Evolutionary conservation across 2,888 invertebrate genomes (phyloP).

Genomic region (Melipona bicolor): DNA sequence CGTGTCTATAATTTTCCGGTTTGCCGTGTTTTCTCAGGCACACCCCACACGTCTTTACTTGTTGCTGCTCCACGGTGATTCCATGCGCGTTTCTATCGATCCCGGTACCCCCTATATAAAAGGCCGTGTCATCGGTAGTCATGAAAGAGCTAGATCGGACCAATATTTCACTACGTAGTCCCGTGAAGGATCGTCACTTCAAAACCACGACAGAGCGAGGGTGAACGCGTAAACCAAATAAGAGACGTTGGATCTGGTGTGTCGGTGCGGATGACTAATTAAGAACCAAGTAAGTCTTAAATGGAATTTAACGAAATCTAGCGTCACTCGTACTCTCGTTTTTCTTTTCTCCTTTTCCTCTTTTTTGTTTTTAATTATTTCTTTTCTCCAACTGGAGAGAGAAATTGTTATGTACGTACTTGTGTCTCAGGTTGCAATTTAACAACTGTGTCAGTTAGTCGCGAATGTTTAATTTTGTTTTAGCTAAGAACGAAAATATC

Average conservation of each 20-base stretch:
- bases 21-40: slow-evolving; percentile 63
- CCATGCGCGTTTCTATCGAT: slow-evolving; percentile 83
- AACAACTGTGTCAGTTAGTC: too few relatives aligned
- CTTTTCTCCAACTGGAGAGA: neutral
- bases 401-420: neutral
- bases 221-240: neutral
- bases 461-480: neutral
- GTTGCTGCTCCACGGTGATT: slow-evolving; percentile 77
- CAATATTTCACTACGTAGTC: slow-evolving; percentile 34
- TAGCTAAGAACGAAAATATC: neutral
- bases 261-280: slow-evolving; percentile 57
- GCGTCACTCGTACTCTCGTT: too few relatives aligned
- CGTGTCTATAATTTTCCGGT: slow-evolving; percentile 51
- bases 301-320: too few relatives aligned
- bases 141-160: slow-evolving; percentile 69
- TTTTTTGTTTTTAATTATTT: too few relatives aligned
- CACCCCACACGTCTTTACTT: slow-evolving; percentile 77
- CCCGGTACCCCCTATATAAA: slow-evolving; percentile 76
- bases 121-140: slow-evolving; percentile 66
- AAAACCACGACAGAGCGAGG: neutral
- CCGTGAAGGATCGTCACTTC: slow-evolving; percentile 23
- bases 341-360: too few relatives aligned
- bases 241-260: neutral
- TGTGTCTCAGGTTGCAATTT: too few relatives aligned
- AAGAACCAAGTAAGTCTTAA: slow-evolving; percentile 42